Evolutionary conservation across 2,797 vertebrate species (phyloP), one percentile per base, ranked within the genome.

Genomic region (Salmo trutta): DNA sequence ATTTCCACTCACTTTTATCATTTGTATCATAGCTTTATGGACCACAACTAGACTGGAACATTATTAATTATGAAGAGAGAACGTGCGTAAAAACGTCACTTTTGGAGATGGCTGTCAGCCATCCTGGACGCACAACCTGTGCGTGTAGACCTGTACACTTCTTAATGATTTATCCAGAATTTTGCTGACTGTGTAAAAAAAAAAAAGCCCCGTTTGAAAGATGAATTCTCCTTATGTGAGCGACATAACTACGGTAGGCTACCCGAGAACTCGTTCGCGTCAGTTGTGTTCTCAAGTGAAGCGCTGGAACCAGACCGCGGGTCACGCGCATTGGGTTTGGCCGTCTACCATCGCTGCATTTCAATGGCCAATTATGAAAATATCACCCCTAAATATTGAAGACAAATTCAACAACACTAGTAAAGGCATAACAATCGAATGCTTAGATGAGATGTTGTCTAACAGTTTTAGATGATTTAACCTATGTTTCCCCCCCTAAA

Each of bases 251-350:
- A 64, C 17, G 75, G 79, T 77, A 81, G 80, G 74, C 54, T 47
- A 47, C 41, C 41, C 2, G 84, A 86, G 83, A 80, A 51, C 75
- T 84, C 64, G 67, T 76, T 82, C 80, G 86, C 80, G 81, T 87
- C 79, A 81, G 71, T 71, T 67, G 81, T 79, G 71, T 81, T 86
- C 75, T 85, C 68, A 71, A 66, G 54, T 85, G 81, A 86, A 82
- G 83, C 77, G 82, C 73, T 47, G 76, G 75, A 89, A 82, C 41
- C 41, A 47, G 41, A 47, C 83, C 80, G 75, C 36, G 36, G 54
- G 2, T 64, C 27, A 31, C 5, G 6, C 6, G 27, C 19, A 12
- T 47, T 17, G 27, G 10, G 21, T 64, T 59, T 75, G 59, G 2
- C 68, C 56, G 78, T 71, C 24, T 52, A 12, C 66, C 4, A 33